Conservation (phyloP, 2,113 vertebrate genomes). For the Lichenostomus cassidix region DNA sequence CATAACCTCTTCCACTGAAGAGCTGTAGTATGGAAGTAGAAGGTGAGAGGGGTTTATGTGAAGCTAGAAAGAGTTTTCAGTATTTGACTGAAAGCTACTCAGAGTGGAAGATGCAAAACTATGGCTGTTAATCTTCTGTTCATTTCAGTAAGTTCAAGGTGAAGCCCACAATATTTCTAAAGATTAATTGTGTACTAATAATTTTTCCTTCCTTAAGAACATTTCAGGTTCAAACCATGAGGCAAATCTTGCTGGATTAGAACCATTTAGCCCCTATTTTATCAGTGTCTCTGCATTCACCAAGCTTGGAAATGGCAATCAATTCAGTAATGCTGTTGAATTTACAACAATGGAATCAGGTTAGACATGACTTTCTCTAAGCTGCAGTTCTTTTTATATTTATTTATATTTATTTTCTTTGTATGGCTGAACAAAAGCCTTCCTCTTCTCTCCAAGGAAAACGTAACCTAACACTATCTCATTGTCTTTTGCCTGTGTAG, state of each 20-base stretch:
- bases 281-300: constrained; percentile 90
- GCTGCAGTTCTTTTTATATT: background rate
- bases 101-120: background rate
- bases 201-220: constrained; percentile 78
- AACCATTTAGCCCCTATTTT: constrained; percentile 86
- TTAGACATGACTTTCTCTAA: constrained; percentile 56
- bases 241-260: constrained; percentile 79
- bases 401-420: background rate
- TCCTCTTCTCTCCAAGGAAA: background rate
- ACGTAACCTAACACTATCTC: background rate
- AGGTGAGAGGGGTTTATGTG: background rate
- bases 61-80: background rate
- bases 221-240: constrained; percentile 83
- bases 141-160: background rate
- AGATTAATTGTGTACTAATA: background rate
- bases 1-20: background rate
- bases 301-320: constrained; percentile 90
- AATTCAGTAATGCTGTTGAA: constrained; percentile 85
- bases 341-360: constrained; percentile 93
- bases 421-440: background rate
- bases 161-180: background rate
- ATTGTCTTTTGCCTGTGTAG: background rate
- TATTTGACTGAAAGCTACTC: background rate
- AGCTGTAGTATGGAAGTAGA: background rate
- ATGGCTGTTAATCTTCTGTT: background rate